Base-by-base conservation (phyloP, 2,888 invertebrate genomes). In the Meiosimyza decipiens region DNA sequence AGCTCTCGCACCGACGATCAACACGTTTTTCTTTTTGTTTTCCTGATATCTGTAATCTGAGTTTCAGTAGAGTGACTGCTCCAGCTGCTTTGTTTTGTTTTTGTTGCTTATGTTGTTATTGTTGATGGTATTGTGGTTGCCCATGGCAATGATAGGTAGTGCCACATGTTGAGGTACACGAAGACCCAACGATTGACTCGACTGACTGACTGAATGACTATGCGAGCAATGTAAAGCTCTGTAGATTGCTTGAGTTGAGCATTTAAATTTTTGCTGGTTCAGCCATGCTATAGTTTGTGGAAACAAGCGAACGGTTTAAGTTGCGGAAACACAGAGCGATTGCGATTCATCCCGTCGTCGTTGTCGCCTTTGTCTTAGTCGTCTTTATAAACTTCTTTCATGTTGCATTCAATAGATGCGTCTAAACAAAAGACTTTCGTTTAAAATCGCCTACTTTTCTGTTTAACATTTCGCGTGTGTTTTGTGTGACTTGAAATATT, bases 261-360 rank as follows among this genome's bases (percentile, higher is more conserved):
- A 63, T 54, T 70, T 70, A 40, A 51, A 54, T 33, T 62, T 50
- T 70, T 50, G 69, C 52, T 52, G 60, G n/a, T n/a, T 52, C 69
- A 52, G 62, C 60, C 52, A 40, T 50, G 33, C 60, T 62, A 47
- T 57, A 70, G 70, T 70, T 52, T 70, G 70, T 70, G 54, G 66
- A 52, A 50, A 64, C 50, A 54, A 73, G 71, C 75, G 74, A 67
- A 69, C 75, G 74, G 64, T 73, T 73, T 67, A 70, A 72, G 76
- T 75, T 75, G 74, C 77, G 77, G 77, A 77, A 78, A 76, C 73
- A 76, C 74, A 50, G 72, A 52, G 50, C 49, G 16, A 16, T 52
- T 50, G 51, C 40, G 60, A 47, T 63, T 74, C 68, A 47, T 72
- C 73, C 57, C 63, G n/a, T 69, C 18, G 18, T 65, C 59, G 18